Conservation (phyloP, 2,113 vertebrate species). For the Myiozetetes cayanensis region DNA sequence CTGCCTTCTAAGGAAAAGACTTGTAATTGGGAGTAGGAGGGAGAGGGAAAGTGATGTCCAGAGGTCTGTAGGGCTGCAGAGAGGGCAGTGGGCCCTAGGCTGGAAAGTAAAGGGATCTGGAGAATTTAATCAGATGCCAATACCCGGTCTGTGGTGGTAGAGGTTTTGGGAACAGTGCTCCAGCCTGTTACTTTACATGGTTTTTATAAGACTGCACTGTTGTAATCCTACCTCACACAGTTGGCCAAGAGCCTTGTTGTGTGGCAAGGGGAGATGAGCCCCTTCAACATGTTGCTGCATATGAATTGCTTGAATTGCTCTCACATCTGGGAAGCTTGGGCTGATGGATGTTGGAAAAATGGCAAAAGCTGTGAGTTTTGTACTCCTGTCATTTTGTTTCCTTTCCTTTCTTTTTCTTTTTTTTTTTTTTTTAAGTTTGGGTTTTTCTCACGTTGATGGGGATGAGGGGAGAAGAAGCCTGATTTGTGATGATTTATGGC, state of each 20-base stretch:
- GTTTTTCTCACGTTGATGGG: not conserved
- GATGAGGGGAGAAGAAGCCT: not conserved
- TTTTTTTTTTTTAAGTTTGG: not conserved
- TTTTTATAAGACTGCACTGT: not conserved
- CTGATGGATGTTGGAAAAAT: not conserved
- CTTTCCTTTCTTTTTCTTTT: not conserved
- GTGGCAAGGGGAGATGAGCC: not conserved
- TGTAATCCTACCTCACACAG: not conserved
- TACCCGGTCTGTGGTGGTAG: not conserved
- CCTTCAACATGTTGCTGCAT: not conserved
- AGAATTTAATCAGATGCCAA: not conserved
- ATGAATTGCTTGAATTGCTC: not conserved
- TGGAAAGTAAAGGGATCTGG: not conserved
- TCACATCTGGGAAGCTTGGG: not conserved
- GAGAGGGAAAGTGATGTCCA: not conserved
- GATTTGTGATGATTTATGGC: not conserved
- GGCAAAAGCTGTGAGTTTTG: not conserved
- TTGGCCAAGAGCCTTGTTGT: not conserved
- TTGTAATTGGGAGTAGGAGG: not conserved
- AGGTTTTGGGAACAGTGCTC: not conserved
- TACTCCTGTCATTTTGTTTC: not conserved
- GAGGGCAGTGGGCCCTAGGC: fast-evolving
- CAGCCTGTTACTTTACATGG: not conserved
- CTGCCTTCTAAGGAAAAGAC: not conserved
- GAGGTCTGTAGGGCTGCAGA: not conserved